A percentile compares a stretch with the other conserved stretches of the same genome.
Evolutionary conservation across 2,113 vertebrate species (phyloP).

Genomic region (Hypocryptadius cinnamomeus): DNA sequence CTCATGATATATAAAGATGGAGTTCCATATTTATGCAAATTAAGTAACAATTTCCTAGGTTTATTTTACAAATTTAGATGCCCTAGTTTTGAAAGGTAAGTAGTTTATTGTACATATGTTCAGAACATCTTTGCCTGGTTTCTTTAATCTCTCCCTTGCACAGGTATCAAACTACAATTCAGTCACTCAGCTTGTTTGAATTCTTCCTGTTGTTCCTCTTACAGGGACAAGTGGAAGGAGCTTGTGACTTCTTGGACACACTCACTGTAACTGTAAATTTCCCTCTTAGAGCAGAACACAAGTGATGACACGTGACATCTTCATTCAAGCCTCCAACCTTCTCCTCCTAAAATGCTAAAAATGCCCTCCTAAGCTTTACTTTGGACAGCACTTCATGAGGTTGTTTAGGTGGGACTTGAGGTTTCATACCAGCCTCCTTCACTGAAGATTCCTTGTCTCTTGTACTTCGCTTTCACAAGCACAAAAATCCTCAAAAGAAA

Average conservation of each 20-base stretch:
- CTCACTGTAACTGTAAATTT: background rate
- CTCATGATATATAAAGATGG: background rate
- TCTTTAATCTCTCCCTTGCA: background rate
- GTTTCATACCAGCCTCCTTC: background rate
- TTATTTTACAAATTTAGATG: background rate
- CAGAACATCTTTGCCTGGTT: background rate
- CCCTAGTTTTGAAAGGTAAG: background rate
- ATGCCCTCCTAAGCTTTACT: background rate
- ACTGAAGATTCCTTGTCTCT: background rate
- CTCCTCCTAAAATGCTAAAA: background rate
- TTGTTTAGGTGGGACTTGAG: background rate
- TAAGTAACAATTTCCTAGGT: background rate
- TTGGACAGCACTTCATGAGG: background rate
- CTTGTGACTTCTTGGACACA: background rate
- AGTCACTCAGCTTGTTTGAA: background rate
- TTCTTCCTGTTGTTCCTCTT: background rate
- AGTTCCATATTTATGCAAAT: background rate
- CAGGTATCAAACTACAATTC: no score
- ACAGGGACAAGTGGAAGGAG: background rate
- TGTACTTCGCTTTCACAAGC: background rate
- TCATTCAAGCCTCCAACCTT: background rate
- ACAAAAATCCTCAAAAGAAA: background rate
- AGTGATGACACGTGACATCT: background rate
- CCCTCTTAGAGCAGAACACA: background rate
- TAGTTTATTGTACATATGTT: background rate